phyloP scores from a whole-genome alignment of 2,888 invertebrate species.

The Diarsia mendica region DNA sequence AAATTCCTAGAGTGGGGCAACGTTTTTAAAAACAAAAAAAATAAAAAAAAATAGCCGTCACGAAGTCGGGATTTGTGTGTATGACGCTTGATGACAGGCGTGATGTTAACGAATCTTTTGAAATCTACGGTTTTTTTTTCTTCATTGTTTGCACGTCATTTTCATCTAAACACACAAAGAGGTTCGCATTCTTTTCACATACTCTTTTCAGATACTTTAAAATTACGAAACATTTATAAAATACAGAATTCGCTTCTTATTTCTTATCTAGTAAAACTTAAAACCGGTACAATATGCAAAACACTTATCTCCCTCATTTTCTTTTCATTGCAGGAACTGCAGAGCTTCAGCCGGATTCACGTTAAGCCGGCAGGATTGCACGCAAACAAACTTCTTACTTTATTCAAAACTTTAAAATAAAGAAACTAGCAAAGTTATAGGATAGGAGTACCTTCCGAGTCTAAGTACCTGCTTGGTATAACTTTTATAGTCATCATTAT shows the following conservation, averaged over 20 bases:
- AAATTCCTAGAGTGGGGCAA: too few relatives aligned
- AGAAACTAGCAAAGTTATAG: slow-evolving; percentile 27
- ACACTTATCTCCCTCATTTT: slow-evolving; percentile 42
- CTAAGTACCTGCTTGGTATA: slow-evolving; percentile 4
- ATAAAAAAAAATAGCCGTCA: too few relatives aligned
- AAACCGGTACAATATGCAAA: slow-evolving; percentile 41
- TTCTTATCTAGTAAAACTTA: background rate
- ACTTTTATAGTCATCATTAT: slow-evolving; percentile 3
- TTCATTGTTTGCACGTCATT: too few relatives aligned
- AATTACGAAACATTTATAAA: background rate
- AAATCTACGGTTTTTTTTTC: too few relatives aligned
- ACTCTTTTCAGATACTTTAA: background rate
- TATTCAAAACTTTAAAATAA: slow-evolving; percentile 45
- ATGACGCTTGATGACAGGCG: too few relatives aligned
- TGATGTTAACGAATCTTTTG: too few relatives aligned
- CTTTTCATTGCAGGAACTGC: slow-evolving; percentile 48
- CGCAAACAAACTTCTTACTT: slow-evolving; percentile 41
- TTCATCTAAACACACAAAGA: background rate
- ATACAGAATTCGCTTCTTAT: background rate
- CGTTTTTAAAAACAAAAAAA: too few relatives aligned
- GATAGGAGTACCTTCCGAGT: slow-evolving; percentile 10
- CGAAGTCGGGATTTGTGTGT: too few relatives aligned
- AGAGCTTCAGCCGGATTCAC: slow-evolving; percentile 40
- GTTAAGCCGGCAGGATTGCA: slow-evolving; percentile 40
- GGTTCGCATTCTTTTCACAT: background rate